Base-by-base conservation (phyloP, 2,888 invertebrate genomes). In the Agonopterix alstromeriana region DNA sequence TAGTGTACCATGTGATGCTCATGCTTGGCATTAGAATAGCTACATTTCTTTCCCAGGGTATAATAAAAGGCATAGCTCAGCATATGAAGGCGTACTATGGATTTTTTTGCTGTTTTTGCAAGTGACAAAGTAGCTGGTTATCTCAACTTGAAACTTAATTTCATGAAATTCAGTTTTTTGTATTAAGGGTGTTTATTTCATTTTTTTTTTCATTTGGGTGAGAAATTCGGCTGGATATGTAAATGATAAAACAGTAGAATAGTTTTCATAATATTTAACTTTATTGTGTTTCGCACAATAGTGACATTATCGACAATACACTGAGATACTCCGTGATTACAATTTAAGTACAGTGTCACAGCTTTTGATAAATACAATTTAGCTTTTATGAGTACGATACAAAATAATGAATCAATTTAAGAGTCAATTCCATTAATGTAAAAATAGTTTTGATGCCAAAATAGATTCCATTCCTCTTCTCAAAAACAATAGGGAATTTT, bases 291-390 rank as follows among this genome's bases (percentile, higher is more conserved):
- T 78, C 77, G 78, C 86, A 82, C 83, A 83, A 81, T 81, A 82
- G 83, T 86, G 84, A 81, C 79, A 73, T 75, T 73, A 80, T 77
- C 70, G 77, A 76, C 72, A 77, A 72, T 76, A 82, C 73, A 82
- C 75, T 81, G 82, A 84, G 82, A 83, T 82, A 82, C 77, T 79
- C 77, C 73, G 77, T 77, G 77, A 77, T 77, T 72, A 77, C 61
- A 68, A 70, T 77, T 83, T 88, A 88, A 87, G 87, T 88, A 87
- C 87, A 84, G 63, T 75, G 84, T 82, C 85, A 88, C 85, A 87
- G 85, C 85, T 80, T 82, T 66, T 63, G 65, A 75, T 74, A 76
- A 81, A 76, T 78, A 81, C 63, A 73, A 60, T 73, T 70, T 64
- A 70, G 61, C 66, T 73, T 67, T 58, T 35, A 46, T 45, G 36